Base-by-base conservation (phyloP, 2,797 vertebrate genomes). In the Sebastes jordani region DNA sequence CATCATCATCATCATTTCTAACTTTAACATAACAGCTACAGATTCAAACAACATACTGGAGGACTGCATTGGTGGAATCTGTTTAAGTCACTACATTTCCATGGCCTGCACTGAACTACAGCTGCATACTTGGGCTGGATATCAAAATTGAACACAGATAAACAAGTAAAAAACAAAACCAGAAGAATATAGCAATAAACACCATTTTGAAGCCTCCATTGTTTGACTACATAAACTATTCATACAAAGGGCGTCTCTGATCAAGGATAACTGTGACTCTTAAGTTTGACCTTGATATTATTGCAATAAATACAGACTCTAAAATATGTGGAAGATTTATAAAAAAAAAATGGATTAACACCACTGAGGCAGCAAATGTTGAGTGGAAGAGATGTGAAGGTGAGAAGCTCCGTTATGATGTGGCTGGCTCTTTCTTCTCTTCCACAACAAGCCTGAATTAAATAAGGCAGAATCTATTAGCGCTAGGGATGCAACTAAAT, bases 141-240 rank as follows among this genome's bases (percentile, higher is more conserved):
- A 49, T 66, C 0, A 56, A 32, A 10, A 65, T 25, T 63, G 5
- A 49, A 66, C 29, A 70, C 23, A 55, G 5, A 42, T 34, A 16
- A 66, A 4, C 8, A 52, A 25, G 11, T 16, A 30, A 22, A 42
- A 64, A 46, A 49, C 5, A 4, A 66, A 66, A 18, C 1, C 49
- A 68, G 30, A 42, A 6, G n/a, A 55, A 49, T 6, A 61, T 6
- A 62, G 2, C 38, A 65, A 2, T 5, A 36, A 52, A 61, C 49
- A 63, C 34, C 49, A 9, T 67, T 61, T 23, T 55, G 64, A 67
- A 36, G 55, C 46, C 58, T 74, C 64, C 52, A 62, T 60, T 84
- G 70, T 85, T 58, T 63, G 66, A 63, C 22, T 11, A 23, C 65
- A 84, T 82, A 38, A 82, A 87, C 42, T 79, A 86, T 86, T 77